Evolutionary conservation across 2,888 invertebrate species (phyloP), one percentile per base, ranked within the genome.

Genomic region (Drosophila anomelani): DNA sequence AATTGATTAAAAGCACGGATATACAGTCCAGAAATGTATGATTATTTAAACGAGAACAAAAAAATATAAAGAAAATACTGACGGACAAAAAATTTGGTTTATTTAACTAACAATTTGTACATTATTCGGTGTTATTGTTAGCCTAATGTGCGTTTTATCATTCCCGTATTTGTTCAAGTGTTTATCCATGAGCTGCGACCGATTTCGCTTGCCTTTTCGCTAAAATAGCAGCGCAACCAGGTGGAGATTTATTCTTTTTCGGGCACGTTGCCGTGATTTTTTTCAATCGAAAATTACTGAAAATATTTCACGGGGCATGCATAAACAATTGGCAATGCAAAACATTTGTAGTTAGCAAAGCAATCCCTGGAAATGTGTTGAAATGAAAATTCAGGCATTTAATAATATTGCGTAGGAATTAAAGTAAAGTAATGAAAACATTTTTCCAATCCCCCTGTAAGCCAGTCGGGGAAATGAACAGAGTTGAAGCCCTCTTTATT

Each of bases 41-140:
- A 46, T 47, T 63, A 49, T 15, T 43, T n/a, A 39, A 69, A 10
- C 4, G 36, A 20, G 12, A 53, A 62, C 17, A n/a, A 57, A 47
- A 39, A 20, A 36, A 9, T 58, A 6, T 4, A 46, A 15, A 44
- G 26, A 26, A 36, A 44, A 20, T 13, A 32, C 46, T 38, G 46
- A 7, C 20, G 4, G 32, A 41, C 32, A 12, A 41, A 66, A 54
- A 26, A 62, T 26, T 32, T 47, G 39, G 57, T 76, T 81, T 81
- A 74, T 75, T 80, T 69, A 79, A 79, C 63, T 70, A 74, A 58
- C 75, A 76, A 81, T 79, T 67, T 73, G 67, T 70, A 73, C 59
- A 74, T 73, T 72, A 63, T 73, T 76, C 54, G 51, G 29, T 81
- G 56, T 77, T 82, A 79, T 81, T 84, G 69, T 79, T 79, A 43